Conservation (phyloP, 2,113 vertebrate species). For the Oxyura jamaicensis region DNA sequence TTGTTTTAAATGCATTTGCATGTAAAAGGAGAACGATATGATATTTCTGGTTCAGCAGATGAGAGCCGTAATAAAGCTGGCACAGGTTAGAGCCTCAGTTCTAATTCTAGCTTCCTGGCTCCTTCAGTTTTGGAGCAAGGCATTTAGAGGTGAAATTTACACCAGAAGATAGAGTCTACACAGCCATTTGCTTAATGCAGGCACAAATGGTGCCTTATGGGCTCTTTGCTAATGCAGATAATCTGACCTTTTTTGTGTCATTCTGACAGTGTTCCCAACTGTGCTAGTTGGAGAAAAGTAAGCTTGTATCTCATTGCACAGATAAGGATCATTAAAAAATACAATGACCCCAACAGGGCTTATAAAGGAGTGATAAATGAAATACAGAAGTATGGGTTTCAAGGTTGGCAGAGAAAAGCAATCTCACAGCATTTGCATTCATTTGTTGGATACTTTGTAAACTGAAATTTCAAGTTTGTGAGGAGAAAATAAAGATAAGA, state of each 20-base stretch:
- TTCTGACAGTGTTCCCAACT: constrained; percentile 44
- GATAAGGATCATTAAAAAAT: constrained; percentile 63
- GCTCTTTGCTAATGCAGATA: constrained; percentile 19
- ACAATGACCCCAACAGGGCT: constrained; percentile 35
- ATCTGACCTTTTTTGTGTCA: constrained; percentile 35
- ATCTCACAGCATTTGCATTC: background rate
- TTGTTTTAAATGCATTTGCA: background rate
- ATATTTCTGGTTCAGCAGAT: background rate
- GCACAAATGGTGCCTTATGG: constrained; percentile 29
- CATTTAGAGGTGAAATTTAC: constrained; percentile 47
- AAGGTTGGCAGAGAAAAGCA: constrained; percentile 33
- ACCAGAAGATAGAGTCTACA: background rate
- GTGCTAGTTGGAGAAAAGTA: constrained; percentile 19
- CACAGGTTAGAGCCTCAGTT: background rate
- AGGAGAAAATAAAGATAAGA: background rate
- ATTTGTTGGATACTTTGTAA: background rate
- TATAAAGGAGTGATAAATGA: constrained; percentile 4
- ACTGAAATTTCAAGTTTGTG: background rate
- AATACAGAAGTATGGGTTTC: constrained; percentile 31
- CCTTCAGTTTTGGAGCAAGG: background rate
- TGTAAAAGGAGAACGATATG: background rate
- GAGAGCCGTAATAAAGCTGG: background rate
- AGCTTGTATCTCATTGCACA: constrained; percentile 43
- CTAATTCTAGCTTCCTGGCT: background rate
- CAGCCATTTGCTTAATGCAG: background rate